phyloP scores from a whole-genome alignment of 2,797 vertebrate genomes.

The Zenarchopterus dispar region DNA sequence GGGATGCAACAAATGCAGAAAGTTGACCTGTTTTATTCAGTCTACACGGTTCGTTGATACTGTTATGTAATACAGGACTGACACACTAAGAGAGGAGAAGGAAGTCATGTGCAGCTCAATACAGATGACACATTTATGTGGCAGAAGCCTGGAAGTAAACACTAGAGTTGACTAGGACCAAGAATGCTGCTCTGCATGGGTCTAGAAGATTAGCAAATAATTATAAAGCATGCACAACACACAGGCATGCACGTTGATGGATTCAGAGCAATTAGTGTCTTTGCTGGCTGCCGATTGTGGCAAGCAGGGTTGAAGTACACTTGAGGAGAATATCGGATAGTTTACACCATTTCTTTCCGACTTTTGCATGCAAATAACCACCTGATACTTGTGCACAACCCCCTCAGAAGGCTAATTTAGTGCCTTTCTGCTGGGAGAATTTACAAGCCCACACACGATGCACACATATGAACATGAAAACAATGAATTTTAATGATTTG shows the following conservation, averaged over 20 bases:
- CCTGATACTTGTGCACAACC: conserved; percentile 38
- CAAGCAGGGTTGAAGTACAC: neutral
- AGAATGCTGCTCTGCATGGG: conserved; percentile 5
- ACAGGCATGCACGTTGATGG: neutral
- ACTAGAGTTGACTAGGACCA: neutral
- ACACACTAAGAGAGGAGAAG: conserved; percentile 42
- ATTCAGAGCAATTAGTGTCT: too few relatives aligned
- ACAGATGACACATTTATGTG: neutral
- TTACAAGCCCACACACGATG: conserved; percentile 27
- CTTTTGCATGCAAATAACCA: conserved; percentile 57
- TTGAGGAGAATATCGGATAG: neutral
- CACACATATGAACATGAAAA: neutral
- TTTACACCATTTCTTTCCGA: neutral
- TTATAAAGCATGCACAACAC: neutral
- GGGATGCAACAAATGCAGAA: conserved; percentile 36
- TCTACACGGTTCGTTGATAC: conserved; percentile 4
- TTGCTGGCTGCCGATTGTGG: neutral
- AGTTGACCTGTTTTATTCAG: conserved; percentile 54
- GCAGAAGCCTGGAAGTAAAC: conserved; percentile 3
- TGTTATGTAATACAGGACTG: conserved; percentile 50
- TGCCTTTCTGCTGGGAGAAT: conserved; percentile 46
- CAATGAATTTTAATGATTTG: conserved; percentile 46
- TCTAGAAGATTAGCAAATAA: conserved; percentile 8
- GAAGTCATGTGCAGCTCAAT: conserved; percentile 11
- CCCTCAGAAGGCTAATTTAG: conserved; percentile 28